These are phyloP conservation scores for Nematostella vectensis DNA, from an alignment of 92 coral and sea anemone species.

Conservation along the genomic window DNA sequence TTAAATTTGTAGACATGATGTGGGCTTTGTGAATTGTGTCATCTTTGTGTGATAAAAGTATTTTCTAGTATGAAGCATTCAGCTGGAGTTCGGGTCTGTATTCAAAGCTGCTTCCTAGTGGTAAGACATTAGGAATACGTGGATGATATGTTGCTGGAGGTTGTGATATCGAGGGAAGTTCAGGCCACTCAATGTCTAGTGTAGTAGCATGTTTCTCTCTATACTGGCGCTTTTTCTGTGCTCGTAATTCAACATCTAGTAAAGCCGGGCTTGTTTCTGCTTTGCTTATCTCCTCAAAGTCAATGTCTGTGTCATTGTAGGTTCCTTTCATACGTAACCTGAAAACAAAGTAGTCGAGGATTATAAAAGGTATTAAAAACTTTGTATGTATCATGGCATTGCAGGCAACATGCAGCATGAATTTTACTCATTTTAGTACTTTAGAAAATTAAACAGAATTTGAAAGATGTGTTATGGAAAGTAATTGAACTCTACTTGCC, in stretches of 20 bases:
- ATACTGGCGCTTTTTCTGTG: slow-evolving; percentile 89
- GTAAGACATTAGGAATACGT: slow-evolving; percentile 70
- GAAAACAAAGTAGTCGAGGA: background rate
- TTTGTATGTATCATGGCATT: too few relatives aligned
- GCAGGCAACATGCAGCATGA: too few relatives aligned
- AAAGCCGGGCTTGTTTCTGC: slow-evolving; percentile 47
- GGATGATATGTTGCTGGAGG: slow-evolving; percentile 41
- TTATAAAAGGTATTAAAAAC: too few relatives aligned
- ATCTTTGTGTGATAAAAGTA: too few relatives aligned
- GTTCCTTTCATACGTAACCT: slow-evolving; percentile 76
- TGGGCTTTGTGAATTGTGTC: too few relatives aligned
- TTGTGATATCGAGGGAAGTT: slow-evolving; percentile 47
- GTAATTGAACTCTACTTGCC: too few relatives aligned
- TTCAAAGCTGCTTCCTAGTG: slow-evolving; percentile 67
- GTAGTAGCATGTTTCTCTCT: slow-evolving; percentile 74
- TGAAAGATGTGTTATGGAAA: too few relatives aligned
- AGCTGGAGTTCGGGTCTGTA: slow-evolving; percentile 58
- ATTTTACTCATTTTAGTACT: too few relatives aligned
- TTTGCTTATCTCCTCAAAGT: slow-evolving; percentile 60
- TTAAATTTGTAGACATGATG: too few relatives aligned
- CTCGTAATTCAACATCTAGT: slow-evolving; percentile 67
- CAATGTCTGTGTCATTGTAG: slow-evolving; percentile 55
- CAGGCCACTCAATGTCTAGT: slow-evolving; percentile 87
- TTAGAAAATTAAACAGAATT: too few relatives aligned
- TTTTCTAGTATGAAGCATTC: slow-evolving; percentile 42